Conservation (phyloP, 2,113 vertebrate genomes). For the Oreocharis arfaki region DNA sequence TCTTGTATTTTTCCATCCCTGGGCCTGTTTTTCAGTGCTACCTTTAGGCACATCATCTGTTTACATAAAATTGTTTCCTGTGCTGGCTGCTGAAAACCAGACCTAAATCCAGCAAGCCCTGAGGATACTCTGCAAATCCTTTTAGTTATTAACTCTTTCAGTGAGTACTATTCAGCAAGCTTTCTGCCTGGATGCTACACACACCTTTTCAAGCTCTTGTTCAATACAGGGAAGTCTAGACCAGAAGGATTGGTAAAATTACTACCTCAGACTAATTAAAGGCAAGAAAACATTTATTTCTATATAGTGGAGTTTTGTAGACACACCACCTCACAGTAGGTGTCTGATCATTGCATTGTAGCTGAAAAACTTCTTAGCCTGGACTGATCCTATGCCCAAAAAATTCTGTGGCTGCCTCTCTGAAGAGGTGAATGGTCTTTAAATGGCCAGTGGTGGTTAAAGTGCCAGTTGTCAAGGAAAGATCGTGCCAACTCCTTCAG, state of each 20-base stretch:
- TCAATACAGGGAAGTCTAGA: not conserved
- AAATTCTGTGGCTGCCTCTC: not conserved
- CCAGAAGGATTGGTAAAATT: not conserved
- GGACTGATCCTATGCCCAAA: too few relatives aligned
- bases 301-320: too few relatives aligned
- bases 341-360: not conserved
- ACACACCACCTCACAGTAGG: not conserved
- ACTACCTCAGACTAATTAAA: not conserved
- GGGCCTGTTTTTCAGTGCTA: not conserved
- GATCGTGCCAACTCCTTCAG: not conserved
- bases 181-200: not conserved
- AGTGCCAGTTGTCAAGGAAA: not conserved
- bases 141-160: not conserved
- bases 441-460: not conserved
- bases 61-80: not conserved
- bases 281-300: not conserved
- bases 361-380: not conserved
- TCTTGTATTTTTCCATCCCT: conserved; percentile 18
- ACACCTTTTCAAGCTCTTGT: not conserved
- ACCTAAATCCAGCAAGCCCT: not conserved
- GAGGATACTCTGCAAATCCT: not conserved
- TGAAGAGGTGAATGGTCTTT: not conserved
- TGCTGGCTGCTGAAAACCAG: not conserved
- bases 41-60: conserved; percentile 16
- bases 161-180: not conserved